Percentiles rank a stretch among this genome's conserved stretches.
phyloP scores from a whole-genome alignment of 2,888 invertebrate genomes.

The Andrena praecox region DNA sequence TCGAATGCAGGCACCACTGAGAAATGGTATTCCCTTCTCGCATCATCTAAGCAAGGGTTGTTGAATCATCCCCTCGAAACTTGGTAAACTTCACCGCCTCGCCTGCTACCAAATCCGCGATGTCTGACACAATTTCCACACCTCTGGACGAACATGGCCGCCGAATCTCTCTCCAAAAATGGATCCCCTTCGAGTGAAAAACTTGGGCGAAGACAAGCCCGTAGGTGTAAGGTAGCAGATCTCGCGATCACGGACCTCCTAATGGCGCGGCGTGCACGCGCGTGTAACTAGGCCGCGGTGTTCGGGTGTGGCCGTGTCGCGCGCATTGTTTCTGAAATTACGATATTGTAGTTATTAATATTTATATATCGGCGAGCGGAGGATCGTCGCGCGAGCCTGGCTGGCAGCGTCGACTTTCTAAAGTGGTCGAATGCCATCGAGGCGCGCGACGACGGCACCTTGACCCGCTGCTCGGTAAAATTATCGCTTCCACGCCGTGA shows the following conservation, averaged over 20 bases:
- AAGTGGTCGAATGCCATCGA: constrained; percentile 66
- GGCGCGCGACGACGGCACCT: constrained; percentile 53
- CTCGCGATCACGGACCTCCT: constrained; percentile 3
- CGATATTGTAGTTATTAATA: constrained; percentile 79
- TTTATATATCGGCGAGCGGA: constrained; percentile 69
- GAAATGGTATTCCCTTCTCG: background rate
- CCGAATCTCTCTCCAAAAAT: background rate
- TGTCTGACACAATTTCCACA: background rate
- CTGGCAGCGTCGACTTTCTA: constrained; percentile 69
- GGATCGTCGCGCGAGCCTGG: constrained; percentile 46
- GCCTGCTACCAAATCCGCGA: too few relatives aligned
- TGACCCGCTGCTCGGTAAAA: constrained; percentile 58
- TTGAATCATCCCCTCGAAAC: too few relatives aligned
- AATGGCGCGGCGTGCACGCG: constrained; percentile 29
- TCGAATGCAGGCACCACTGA: too few relatives aligned
- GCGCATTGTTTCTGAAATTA: constrained; percentile 78
- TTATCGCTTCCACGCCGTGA: constrained; percentile 50
- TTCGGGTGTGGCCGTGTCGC: constrained; percentile 76
- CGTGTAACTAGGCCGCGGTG: constrained; percentile 68
- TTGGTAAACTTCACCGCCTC: too few relatives aligned
- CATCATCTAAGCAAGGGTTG: too few relatives aligned
- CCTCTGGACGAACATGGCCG: accelerated
- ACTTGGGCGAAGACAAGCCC: constrained; percentile 2
- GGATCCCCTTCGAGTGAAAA: background rate
- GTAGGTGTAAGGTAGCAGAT: constrained; percentile 26